A percentile compares a stretch with the other conserved stretches of the same genome.
Evolutionary conservation across 2,113 vertebrate species (phyloP).

Genomic region (Ceyx melanurus): DNA sequence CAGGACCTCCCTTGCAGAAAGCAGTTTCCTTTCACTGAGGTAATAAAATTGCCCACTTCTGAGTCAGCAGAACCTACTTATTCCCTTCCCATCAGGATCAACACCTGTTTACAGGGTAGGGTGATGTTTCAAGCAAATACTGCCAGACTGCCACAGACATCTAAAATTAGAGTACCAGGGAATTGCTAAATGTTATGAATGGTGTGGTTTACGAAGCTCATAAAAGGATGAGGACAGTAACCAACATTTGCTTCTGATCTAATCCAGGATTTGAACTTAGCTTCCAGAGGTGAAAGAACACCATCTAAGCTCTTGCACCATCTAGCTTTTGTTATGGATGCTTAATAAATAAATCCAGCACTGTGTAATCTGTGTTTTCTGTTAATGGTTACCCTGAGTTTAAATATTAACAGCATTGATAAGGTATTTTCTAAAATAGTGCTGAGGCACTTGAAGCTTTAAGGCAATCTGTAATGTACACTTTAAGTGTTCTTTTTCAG

Average conservation of each 20-base stretch:
- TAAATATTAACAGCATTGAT: constrained; percentile 44
- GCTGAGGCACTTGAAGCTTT: not conserved
- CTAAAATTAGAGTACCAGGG: constrained; percentile 62
- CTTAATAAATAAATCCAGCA: constrained; percentile 23
- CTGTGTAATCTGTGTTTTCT: not conserved
- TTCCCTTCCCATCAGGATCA: constrained; percentile 56
- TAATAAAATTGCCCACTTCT: constrained; percentile 46
- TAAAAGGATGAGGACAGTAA: constrained; percentile 58
- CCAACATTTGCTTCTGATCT: constrained; percentile 63
- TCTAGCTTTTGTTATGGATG: constrained; percentile 34
- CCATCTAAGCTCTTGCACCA: constrained; percentile 27
- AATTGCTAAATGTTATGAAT: constrained; percentile 69
- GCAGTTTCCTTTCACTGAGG: not conserved
- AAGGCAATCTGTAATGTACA: not conserved
- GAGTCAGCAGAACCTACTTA: constrained; percentile 67
- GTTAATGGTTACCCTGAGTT: constrained; percentile 32
- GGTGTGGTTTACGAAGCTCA: constrained; percentile 58
- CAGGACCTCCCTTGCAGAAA: not conserved
- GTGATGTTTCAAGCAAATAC: constrained; percentile 52
- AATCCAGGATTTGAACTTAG: constrained; percentile 47
- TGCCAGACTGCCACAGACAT: constrained; percentile 34
- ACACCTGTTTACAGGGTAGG: constrained; percentile 53
- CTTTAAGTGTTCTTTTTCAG: not conserved
- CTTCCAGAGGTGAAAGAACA: constrained; percentile 53
- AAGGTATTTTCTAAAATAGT: constrained; percentile 5